Base-by-base conservation (phyloP, 2,888 invertebrate species). In the Drosophila percnosoma region DNA sequence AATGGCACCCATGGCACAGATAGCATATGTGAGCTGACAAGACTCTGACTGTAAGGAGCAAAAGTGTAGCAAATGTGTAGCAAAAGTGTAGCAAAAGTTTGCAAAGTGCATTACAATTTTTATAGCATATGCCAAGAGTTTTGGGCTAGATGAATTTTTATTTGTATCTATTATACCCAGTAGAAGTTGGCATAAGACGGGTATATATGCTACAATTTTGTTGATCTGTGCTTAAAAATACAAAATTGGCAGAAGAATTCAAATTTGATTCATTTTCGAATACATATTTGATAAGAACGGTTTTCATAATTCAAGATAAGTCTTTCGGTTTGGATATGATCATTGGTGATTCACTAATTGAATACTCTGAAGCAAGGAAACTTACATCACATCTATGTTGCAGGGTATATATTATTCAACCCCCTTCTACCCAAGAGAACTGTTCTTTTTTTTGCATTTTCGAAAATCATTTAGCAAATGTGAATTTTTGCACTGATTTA, bases 381-480 rank as follows among this genome's bases (percentile, higher is more conserved):
- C 52, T 34, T 4, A 31, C 13, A 4, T 4, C 13, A 31, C 8
- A 34, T 18, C 18, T 7, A 11, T 54, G 13, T 15, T 57, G n/a
- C 21, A 42, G 42, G 31, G 31, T 31, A 42, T 31, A 0, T 6
- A n/a, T 57, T 42, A 31, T n/a, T n/a, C 15, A 42, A 42, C 1
- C 15, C 2, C 3, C 51, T n/a, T 8, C 11, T n/a, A 1, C 6
- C 18, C 6, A 29, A n/a, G 18, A 6, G 11, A 15, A n/a, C 7
- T 24, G 5, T 15, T 38, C 7, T 10, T 36, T 38, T 45, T 45
- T 33, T 31, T 27, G 0, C 29, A 34, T n/a, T 70, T 54, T 33
- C 71, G 67, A 78, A 76, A 75, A 71, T 82, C 80, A 84, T 83
- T 84, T 83, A 76, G 73, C 51, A 76, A 82, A 78, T 82, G 82